phyloP scores from a whole-genome alignment of 2,797 vertebrate genomes.

The Alcedo atthis region DNA sequence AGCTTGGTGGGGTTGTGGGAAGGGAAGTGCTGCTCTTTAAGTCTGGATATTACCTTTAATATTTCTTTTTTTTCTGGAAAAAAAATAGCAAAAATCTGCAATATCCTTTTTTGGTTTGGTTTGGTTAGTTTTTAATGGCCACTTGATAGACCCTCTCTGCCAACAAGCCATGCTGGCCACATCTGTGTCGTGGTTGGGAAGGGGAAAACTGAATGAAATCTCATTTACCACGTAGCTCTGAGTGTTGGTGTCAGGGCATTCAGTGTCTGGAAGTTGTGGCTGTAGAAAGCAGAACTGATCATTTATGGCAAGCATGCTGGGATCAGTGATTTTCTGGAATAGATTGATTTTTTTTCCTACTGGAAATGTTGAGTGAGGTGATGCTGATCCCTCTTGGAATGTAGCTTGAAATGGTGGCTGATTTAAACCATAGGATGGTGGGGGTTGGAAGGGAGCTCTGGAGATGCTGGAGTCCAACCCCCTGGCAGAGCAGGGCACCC shows the following conservation, averaged over 20 bases:
- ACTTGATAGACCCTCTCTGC: neutral
- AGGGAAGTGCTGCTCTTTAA: neutral
- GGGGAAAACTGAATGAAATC: neutral
- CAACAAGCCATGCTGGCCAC: neutral
- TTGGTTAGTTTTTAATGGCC: neutral
- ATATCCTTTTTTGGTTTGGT: neutral
- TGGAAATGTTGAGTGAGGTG: neutral
- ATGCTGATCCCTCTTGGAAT: neutral
- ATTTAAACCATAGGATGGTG: neutral
- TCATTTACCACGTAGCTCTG: neutral
- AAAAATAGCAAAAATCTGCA: neutral
- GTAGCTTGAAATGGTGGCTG: neutral
- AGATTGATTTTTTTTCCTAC: neutral
- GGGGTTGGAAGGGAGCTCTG: too few species aligned
- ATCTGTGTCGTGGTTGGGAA: neutral
- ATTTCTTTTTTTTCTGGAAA: neutral
- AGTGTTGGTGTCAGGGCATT: neutral
- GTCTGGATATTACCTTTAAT: neutral
- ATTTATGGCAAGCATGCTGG: neutral
- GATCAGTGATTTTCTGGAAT: neutral
- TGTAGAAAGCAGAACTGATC: neutral
- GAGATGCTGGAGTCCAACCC: too few species aligned
- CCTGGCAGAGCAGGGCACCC: too few species aligned
- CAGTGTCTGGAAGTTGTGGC: neutral
- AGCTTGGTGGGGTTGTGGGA: neutral